phyloP scores from a whole-genome alignment of 1,140 invertebrate species.

The Chironomus tepperi region DNA sequence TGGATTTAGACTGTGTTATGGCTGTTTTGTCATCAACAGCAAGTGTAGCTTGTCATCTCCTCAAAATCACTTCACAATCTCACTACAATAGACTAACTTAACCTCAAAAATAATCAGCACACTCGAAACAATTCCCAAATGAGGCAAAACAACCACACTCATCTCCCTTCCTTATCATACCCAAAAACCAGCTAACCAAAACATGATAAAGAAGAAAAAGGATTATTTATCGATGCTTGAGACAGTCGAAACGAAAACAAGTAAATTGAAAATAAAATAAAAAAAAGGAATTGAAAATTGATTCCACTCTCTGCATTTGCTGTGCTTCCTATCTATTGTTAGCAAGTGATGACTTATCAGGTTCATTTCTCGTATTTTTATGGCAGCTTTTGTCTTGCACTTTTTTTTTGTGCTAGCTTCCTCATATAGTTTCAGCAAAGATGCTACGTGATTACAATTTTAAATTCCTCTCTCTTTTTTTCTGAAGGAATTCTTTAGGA shows the following conservation, averaged over 20 bases:
- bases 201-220: background rate
- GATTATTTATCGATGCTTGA: conserved; percentile 1
- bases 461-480: background rate
- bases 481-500: too few species aligned
- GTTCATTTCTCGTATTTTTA: conserved; percentile 14
- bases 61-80: too few species aligned
- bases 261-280: background rate
- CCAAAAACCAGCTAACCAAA: too few species aligned
- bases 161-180: too few species aligned
- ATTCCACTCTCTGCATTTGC: background rate
- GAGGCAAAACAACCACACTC: too few species aligned
- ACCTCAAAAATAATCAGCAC: too few species aligned
- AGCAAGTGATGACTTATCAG: background rate
- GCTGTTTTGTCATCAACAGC: too few species aligned
- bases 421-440: background rate
- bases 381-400: background rate
- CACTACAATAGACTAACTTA: too few species aligned
- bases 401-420: too few species aligned
- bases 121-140: too few species aligned
- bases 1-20: too few species aligned
- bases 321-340: background rate
- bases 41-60: too few species aligned
- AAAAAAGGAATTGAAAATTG: background rate
- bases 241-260: background rate
- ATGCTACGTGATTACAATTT: conserved; percentile 2